These are phyloP conservation scores for Orycteropus afer DNA, from an alignment of 2,113 vertebrate species.

Conservation along the genomic window DNA sequence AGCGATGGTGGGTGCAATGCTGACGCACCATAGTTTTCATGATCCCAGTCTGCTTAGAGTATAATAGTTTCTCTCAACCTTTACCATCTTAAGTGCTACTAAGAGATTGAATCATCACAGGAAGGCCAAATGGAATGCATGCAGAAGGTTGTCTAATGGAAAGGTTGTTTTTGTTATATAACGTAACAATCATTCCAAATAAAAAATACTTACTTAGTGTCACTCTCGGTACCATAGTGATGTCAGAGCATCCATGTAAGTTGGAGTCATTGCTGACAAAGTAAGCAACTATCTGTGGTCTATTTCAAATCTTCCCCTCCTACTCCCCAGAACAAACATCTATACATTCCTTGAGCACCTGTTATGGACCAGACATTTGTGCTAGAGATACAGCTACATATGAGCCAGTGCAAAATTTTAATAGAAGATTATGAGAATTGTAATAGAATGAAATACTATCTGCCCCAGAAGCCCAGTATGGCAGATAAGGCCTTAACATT, in stretches of 20 bases:
- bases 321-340: background rate
- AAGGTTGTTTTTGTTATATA: slow-evolving; percentile 69
- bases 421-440: background rate
- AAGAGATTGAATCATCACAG: slow-evolving; percentile 69
- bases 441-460: background rate
- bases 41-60: slow-evolving; percentile 72
- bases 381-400: background rate
- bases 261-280: background rate
- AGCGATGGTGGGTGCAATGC: slow-evolving; percentile 51
- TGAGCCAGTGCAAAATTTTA: background rate
- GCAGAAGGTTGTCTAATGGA: slow-evolving; percentile 58
- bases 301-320: background rate
- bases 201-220: slow-evolving; percentile 42
- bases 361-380: background rate
- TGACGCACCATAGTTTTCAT: slow-evolving; percentile 71
- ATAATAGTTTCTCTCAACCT: slow-evolving; percentile 74
- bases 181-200: slow-evolving; percentile 55
- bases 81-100: slow-evolving; percentile 74
- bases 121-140: slow-evolving; percentile 68
- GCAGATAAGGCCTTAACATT: background rate
- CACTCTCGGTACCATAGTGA: slow-evolving; percentile 31
- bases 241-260: background rate
- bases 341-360: slow-evolving; percentile 9
- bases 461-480: background rate
- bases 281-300: background rate